These are phyloP conservation scores for Conops quadrifasciatus DNA, from an alignment of 2,888 invertebrate genomes.

Conservation along the genomic window DNA sequence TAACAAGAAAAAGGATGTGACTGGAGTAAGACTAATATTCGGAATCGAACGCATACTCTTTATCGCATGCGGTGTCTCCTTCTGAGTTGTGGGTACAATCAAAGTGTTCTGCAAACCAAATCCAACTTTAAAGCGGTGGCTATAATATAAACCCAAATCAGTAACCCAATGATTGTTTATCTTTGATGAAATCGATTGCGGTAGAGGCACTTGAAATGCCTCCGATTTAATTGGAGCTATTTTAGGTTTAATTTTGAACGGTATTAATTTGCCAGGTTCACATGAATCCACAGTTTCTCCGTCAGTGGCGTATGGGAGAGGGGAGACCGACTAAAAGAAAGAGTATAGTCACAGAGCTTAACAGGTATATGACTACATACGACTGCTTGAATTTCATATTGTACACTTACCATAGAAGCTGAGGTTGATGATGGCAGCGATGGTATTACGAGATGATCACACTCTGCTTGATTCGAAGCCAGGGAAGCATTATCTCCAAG, in stretches of 20 bases:
- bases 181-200: slow-evolving; percentile 54
- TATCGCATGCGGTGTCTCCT: slow-evolving; percentile 43
- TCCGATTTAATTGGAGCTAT: slow-evolving; percentile 64
- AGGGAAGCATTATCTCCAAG: slow-evolving; percentile 41
- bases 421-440: slow-evolving; percentile 49
- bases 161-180: slow-evolving; percentile 63
- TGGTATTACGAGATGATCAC: slow-evolving; percentile 46
- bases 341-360: no score
- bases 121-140: slow-evolving; percentile 75
- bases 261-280: slow-evolving; percentile 45
- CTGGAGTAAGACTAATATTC: slow-evolving; percentile 6
- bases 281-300: slow-evolving; percentile 30
- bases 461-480: slow-evolving; percentile 56
- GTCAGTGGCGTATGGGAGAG: slow-evolving; percentile 30
- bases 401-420: slow-evolving; percentile 48
- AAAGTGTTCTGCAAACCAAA: slow-evolving; percentile 76
- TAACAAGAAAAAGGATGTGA: slow-evolving; percentile 19
- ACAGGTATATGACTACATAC: slow-evolving; percentile 40
- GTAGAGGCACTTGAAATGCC: slow-evolving; percentile 63
- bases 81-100: slow-evolving; percentile 67
- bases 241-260: slow-evolving; percentile 64
- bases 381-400: slow-evolving; percentile 47
- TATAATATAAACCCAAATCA: slow-evolving; percentile 71
- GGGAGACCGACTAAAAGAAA: slow-evolving; percentile 19
- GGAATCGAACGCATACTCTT: slow-evolving; percentile 44